Conservation (phyloP, 2,113 vertebrate species). For the Xyliphius kryptos region DNA sequence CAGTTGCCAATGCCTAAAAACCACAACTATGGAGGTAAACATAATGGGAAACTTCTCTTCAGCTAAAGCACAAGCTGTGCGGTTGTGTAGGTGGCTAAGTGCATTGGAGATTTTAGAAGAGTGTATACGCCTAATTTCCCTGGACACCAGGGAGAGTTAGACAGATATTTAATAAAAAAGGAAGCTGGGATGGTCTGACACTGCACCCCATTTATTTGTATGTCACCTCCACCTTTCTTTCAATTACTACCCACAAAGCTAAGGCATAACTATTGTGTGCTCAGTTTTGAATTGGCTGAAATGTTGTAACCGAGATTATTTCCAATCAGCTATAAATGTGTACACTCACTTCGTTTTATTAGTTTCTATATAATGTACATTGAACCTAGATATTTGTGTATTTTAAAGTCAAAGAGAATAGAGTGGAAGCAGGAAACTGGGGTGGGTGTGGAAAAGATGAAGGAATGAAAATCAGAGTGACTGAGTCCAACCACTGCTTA, state of each 20-base stretch:
- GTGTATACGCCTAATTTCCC: slow-evolving; percentile 4
- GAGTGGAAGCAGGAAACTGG: slow-evolving; percentile 23
- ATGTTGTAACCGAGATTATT: slow-evolving; percentile 9
- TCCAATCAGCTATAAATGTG: too few species aligned
- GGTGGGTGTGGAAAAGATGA: slow-evolving; percentile 5
- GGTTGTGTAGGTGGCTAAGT: slow-evolving; percentile 33
- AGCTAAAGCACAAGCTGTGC: slow-evolving; percentile 32
- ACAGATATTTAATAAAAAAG: slow-evolving; percentile 16
- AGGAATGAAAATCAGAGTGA: slow-evolving; percentile 12
- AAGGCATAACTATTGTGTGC: slow-evolving; percentile 27
- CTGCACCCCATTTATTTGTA: slow-evolving; percentile 50
- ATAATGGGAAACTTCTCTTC: slow-evolving; percentile 38
- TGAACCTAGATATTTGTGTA: too few species aligned
- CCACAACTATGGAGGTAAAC: slow-evolving; percentile 6
- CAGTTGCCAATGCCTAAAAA: slow-evolving; percentile 13
- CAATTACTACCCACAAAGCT: slow-evolving; percentile 35
- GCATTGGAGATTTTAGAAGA: slow-evolving; percentile 33
- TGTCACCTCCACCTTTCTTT: slow-evolving; percentile 25
- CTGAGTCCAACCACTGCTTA: slow-evolving; percentile 32
- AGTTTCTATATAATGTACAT: too few species aligned
- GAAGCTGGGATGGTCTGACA: slow-evolving; percentile 24
- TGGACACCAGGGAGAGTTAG: slow-evolving; percentile 34
- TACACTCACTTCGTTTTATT: too few species aligned
- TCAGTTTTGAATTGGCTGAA: slow-evolving; percentile 28
- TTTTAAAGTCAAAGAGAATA: slow-evolving; percentile 19